Evolutionary conservation across 1,140 invertebrate species (phyloP).

Genomic region (Phymastichus coffea): DNA sequence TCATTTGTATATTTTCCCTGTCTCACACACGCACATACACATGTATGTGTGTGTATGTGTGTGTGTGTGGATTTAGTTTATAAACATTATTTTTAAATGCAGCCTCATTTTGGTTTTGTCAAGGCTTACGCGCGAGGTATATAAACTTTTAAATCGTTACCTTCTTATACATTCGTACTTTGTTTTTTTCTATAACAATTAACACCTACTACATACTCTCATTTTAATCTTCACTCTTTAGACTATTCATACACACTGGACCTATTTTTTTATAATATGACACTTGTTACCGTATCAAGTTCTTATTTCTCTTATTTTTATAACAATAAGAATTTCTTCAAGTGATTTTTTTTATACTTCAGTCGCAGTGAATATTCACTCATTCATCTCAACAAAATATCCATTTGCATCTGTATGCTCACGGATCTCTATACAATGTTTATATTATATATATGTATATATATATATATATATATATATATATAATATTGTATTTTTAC

Average conservation of each 20-base stretch:
- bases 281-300: neutral
- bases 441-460: slow-evolving; percentile 27
- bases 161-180: slow-evolving; percentile 25
- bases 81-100: slow-evolving; percentile 46
- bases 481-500: slow-evolving; percentile 23
- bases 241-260: neutral
- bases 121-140: slow-evolving; percentile 39
- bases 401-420: slow-evolving; percentile 3
- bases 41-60: too few species aligned
- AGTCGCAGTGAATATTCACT: slow-evolving; percentile 24
- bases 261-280: neutral
- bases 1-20: too few species aligned
- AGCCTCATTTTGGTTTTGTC: slow-evolving; percentile 1
- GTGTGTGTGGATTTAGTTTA: too few species aligned
- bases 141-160: slow-evolving; percentile 37
- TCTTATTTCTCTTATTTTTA: slow-evolving; percentile 20
- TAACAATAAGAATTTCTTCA: slow-evolving; percentile 10
- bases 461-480: slow-evolving; percentile 13
- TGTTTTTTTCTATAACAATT: slow-evolving; percentile 37
- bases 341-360: neutral
- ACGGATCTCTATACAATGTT: slow-evolving; percentile 35
- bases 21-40: too few species aligned
- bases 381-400: slow-evolving; percentile 40
- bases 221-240: slow-evolving; percentile 30
- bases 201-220: slow-evolving; percentile 34